phyloP scores from a whole-genome alignment of 2,888 invertebrate species.

The Protophormia terraenovae region DNA sequence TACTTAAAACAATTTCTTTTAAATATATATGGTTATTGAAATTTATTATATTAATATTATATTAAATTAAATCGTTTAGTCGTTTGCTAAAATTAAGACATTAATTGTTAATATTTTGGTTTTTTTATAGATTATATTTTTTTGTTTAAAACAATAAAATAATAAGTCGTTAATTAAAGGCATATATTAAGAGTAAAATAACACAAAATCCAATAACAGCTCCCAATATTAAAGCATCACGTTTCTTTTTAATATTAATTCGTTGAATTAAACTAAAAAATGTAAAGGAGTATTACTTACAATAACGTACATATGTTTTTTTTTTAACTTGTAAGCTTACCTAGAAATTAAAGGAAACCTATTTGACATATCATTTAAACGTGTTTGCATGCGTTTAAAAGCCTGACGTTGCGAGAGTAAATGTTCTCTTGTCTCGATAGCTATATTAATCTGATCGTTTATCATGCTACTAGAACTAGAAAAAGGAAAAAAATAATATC shows the following conservation, averaged over 20 bases:
- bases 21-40: not conserved
- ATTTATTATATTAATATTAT: not conserved
- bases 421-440: constrained; percentile 97
- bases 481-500: not conserved
- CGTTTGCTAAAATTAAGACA: constrained; percentile 45
- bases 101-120: constrained; percentile 31
- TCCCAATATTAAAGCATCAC: constrained; percentile 96
- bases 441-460: constrained; percentile 98
- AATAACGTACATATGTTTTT: too few species aligned
- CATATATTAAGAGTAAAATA: constrained; percentile 91
- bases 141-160: not conserved
- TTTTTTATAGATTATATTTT: not conserved
- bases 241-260: constrained; percentile 95
- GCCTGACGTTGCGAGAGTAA: constrained; percentile 93
- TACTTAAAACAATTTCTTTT: constrained; percentile 32
- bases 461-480: constrained; percentile 94
- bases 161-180: constrained; percentile 85
- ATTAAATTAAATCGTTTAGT: constrained; percentile 8
- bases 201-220: constrained; percentile 93
- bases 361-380: constrained; percentile 96
- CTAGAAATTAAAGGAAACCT: constrained; percentile 88
- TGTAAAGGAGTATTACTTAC: not conserved
- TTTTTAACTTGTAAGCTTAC: constrained; percentile 68
- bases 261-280: constrained; percentile 90
- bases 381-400: constrained; percentile 94